Percentiles rank a stretch among this genome's conserved stretches.
Conservation (phyloP, 1,140 invertebrate species). For the Dendroctonus valens region DNA sequence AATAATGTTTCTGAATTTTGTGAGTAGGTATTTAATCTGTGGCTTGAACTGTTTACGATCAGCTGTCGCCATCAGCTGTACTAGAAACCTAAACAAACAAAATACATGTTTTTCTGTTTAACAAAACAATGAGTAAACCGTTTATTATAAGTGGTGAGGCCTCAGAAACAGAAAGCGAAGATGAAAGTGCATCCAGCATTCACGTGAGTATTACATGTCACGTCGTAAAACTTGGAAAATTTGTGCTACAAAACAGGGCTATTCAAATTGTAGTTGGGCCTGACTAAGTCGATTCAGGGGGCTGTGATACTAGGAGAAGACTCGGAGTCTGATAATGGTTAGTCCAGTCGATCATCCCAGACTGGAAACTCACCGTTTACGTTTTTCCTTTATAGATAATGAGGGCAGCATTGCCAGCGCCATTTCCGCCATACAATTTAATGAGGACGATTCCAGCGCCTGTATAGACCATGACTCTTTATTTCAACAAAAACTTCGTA, state of each 20-base stretch:
- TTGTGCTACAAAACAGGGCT: background rate
- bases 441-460: slow-evolving; percentile 17
- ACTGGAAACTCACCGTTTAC: background rate
- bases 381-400: slow-evolving; percentile 18
- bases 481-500: slow-evolving; percentile 46
- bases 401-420: slow-evolving; percentile 40
- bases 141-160: slow-evolving; percentile 46
- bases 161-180: slow-evolving; percentile 49
- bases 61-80: too few relatives aligned
- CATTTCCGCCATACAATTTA: slow-evolving; percentile 38
- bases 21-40: too few relatives aligned
- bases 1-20: too few relatives aligned
- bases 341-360: slow-evolving; percentile 1
- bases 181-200: slow-evolving; percentile 34
- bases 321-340: slow-evolving; percentile 48
- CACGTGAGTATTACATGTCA: too few relatives aligned
- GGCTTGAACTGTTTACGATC: too few relatives aligned
- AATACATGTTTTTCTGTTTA: too few relatives aligned
- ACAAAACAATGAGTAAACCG: slow-evolving; percentile 29
- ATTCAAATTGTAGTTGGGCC: slow-evolving; percentile 13
- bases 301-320: slow-evolving; percentile 47
- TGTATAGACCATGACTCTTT: slow-evolving; percentile 40
- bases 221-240: background rate
- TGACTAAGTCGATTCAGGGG: slow-evolving; percentile 41
- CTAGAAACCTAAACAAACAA: too few relatives aligned